A percentile compares a stretch with the other conserved stretches of the same genome.
Conservation (phyloP, 2,113 vertebrate species). For the Cyanocitta stelleri region DNA sequence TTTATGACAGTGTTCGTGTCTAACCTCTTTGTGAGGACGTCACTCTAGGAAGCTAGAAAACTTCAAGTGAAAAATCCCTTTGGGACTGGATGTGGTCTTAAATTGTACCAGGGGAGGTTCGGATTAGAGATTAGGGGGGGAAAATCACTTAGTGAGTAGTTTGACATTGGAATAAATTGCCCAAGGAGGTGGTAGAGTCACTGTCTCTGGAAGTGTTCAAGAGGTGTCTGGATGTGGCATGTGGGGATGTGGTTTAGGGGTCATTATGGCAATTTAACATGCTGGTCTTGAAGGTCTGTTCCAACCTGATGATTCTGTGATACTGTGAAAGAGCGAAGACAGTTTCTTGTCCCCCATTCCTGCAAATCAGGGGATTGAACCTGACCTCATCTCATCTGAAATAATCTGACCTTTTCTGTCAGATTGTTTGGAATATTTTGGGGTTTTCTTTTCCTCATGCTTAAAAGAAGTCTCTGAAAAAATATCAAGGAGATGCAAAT, state of each 20-base stretch:
- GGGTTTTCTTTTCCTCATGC: accelerated
- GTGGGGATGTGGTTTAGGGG: neutral
- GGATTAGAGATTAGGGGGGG: neutral
- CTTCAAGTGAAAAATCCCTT: neutral
- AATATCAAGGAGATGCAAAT: neutral
- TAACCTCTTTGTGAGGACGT: neutral
- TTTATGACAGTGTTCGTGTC: neutral
- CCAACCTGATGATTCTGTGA: neutral
- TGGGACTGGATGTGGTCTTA: neutral
- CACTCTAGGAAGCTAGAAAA: neutral
- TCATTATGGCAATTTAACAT: neutral
- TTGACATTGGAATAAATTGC: neutral
- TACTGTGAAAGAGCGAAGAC: neutral
- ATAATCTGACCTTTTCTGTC: neutral
- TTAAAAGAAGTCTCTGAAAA: neutral
- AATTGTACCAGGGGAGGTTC: neutral
- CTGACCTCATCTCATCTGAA: neutral
- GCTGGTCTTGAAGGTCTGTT: neutral
- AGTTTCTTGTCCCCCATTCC: neutral
- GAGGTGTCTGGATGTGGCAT: neutral
- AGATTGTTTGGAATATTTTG: neutral
- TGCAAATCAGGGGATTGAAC: neutral
- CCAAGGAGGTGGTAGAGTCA: neutral
- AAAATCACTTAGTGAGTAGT: neutral
- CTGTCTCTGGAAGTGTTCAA: neutral